Conservation (phyloP, 2,797 vertebrate genomes). For the Thaleichthys pacificus region DNA sequence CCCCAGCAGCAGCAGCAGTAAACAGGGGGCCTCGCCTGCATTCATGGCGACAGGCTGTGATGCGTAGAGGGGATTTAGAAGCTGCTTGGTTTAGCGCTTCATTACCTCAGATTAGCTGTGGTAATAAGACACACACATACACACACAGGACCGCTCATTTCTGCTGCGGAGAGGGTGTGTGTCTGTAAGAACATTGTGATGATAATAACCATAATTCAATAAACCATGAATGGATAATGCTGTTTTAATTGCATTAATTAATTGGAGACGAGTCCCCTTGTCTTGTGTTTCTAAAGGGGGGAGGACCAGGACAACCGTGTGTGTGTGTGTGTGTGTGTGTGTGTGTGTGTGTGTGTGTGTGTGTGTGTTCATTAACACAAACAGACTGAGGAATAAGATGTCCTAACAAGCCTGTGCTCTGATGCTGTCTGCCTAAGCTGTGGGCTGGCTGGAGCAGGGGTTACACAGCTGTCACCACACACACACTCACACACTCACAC, state of each 20-base stretch:
- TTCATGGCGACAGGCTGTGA: slow-evolving; percentile 68
- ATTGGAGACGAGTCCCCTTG: slow-evolving; percentile 43
- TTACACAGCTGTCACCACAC: background rate
- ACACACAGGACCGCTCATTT: slow-evolving; percentile 52
- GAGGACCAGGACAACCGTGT: slow-evolving; percentile 26
- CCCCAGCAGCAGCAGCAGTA: slow-evolving; percentile 61
- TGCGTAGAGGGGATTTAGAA: slow-evolving; percentile 63
- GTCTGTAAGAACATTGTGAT: slow-evolving; percentile 38
- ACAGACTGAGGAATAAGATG: slow-evolving; percentile 37
- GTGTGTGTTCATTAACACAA: slow-evolving; percentile 47
- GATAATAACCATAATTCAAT: slow-evolving; percentile 58
- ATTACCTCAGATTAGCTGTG: slow-evolving; percentile 81
- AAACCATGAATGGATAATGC: slow-evolving; percentile 59
- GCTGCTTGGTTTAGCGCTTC: slow-evolving; percentile 72
- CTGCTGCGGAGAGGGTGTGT: slow-evolving; percentile 60
- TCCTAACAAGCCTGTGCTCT: slow-evolving; percentile 27
- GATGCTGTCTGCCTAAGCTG: background rate
- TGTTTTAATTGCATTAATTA: slow-evolving; percentile 47
- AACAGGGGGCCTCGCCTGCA: slow-evolving; percentile 67
- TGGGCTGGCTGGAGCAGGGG: background rate
- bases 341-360: slow-evolving; percentile 23
- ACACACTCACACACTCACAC: background rate
- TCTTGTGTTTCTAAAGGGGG: slow-evolving; percentile 30
- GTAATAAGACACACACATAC: slow-evolving; percentile 75
- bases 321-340: slow-evolving; percentile 28